Percentiles rank a stretch among this genome's conserved stretches.
Evolutionary conservation across 2,797 vertebrate genomes (phyloP).

Genomic region (Rhabdomys pumilio): DNA sequence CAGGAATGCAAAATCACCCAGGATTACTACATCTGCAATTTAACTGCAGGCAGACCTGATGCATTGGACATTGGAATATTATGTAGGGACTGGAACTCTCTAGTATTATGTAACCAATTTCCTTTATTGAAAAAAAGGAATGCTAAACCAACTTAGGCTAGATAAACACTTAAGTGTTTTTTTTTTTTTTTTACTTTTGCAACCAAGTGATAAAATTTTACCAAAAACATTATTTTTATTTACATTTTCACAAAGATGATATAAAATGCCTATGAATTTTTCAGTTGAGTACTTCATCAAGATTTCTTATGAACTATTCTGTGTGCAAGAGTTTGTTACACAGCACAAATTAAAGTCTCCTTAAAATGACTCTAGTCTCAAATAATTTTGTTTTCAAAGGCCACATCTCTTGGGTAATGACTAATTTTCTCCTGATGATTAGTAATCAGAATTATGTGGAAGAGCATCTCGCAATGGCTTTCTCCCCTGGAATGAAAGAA

Average conservation of each 20-base stretch:
- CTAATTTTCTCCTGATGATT: conserved; percentile 81
- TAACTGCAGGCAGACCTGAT: not conserved
- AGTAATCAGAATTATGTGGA: conserved; percentile 79
- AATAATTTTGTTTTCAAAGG: conserved; percentile 84
- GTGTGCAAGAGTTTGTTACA: conserved; percentile 45
- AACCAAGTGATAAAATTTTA: not conserved
- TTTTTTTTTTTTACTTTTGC: not conserved
- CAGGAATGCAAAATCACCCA: not conserved
- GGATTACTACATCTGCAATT: not conserved
- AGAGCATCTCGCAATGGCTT: conserved; percentile 61
- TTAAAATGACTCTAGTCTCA: conserved; percentile 79
- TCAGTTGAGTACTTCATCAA: conserved; percentile 21
- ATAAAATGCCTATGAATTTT: not conserved
- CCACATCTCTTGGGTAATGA: conserved; percentile 83
- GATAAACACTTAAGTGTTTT: not conserved
- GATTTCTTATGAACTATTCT: conserved; percentile 41
- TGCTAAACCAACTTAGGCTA: not conserved
- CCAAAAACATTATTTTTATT: not conserved
- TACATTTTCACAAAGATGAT: not conserved
- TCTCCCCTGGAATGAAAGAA: conserved; percentile 64
- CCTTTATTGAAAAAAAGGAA: not conserved
- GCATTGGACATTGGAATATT: not conserved
- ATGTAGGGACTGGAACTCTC: not conserved
- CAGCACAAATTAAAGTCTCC: conserved; percentile 64
- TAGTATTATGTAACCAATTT: not conserved